Evolutionary conservation across 2,888 invertebrate genomes (phyloP), one percentile per base, ranked within the genome.

Genomic region (Rhodophaea formosa): DNA sequence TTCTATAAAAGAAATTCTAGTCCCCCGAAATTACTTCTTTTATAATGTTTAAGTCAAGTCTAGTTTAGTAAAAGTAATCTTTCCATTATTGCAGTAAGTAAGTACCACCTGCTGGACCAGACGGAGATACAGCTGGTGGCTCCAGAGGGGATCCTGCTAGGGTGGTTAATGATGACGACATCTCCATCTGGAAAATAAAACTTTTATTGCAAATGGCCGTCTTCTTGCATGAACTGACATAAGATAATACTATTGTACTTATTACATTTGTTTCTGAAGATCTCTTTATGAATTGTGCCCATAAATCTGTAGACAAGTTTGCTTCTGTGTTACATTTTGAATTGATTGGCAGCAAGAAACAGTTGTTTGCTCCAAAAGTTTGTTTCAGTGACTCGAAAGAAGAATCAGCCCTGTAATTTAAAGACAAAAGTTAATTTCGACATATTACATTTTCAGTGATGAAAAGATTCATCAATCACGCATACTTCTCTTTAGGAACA

Each of bases 271-370:
- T 62, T 67, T 93, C 93, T 43, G 89, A 82, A 66, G 93, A 91
- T 59, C 93, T 92, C 58, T 93, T 93, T 55, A 98, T 92, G 84
- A 94, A 97, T 65, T 95, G 94, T 67, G 94, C 93, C 98, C 98
- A 98, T 14, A 95, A 95, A 88, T 98, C 98, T 8, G 95, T 94
- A 16, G 77, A 59, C 43, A 76, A 95, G 84, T 77, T 94, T 23
- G 85, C 79, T 51, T 92, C 90, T 53, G 91, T 87, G 15, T 92
- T 92, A 53, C 92, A 93, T 69, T 95, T 93, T 0, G 98, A 98
- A 88, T 99, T 99, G 63, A 98, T 95, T 80, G 95, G 94, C 59
- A 99, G 90, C 72, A 99, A 92, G 80, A 98, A 98, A 83, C 98
- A 98, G 78, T 96, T 95, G 71, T 94, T 93, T 42, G 94, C 93